These are phyloP conservation scores for Poicephalus meyeri DNA, from an alignment of 2,113 vertebrate species.

Conservation along the genomic window DNA sequence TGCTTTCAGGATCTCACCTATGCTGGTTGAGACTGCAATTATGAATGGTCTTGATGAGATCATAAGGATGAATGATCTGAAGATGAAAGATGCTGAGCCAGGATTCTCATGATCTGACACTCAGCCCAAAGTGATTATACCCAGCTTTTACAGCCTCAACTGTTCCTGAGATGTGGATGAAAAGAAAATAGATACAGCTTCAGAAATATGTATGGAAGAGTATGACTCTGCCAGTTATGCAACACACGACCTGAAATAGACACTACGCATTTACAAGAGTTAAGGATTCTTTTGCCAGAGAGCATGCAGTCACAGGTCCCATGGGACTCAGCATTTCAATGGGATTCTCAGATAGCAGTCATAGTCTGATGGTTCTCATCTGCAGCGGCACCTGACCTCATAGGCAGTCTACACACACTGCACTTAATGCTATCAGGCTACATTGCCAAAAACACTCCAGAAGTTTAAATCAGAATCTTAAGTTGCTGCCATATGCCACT, in stretches of 20 bases:
- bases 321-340: not conserved
- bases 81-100: not conserved
- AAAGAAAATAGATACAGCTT: slow-evolving; percentile 1
- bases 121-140: not conserved
- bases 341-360: slow-evolving; percentile 35
- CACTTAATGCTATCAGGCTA: not conserved
- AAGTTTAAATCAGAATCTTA: not conserved
- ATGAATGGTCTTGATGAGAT: not conserved
- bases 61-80: not conserved
- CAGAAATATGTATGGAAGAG: not conserved
- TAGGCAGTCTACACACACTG: not conserved
- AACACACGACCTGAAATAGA: slow-evolving; percentile 22
- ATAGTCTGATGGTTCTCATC: slow-evolving; percentile 10
- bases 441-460: not conserved
- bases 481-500: not conserved
- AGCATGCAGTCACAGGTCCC: slow-evolving; percentile 13
- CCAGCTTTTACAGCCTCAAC: not conserved
- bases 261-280: slow-evolving; percentile 8
- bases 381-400: slow-evolving; percentile 14
- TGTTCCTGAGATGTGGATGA: slow-evolving; percentile 5
- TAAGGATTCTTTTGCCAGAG: not conserved
- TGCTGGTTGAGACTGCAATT: not conserved
- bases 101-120: not conserved
- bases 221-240: not conserved
- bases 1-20: not conserved